Conservation (phyloP, 2,888 invertebrate genomes). For the Volucella inflata region DNA sequence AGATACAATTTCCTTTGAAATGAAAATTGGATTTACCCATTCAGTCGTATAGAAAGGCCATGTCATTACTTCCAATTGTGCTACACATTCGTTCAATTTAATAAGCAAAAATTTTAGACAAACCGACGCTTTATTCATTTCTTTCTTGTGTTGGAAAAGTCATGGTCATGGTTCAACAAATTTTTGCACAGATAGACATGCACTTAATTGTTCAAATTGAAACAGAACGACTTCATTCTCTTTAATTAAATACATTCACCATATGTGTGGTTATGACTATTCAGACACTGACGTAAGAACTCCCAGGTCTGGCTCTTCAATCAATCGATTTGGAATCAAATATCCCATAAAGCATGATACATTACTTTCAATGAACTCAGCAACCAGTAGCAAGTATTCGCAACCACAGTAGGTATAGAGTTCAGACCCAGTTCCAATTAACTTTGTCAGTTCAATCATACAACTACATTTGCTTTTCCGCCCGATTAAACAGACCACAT, state of each 20-base stretch:
- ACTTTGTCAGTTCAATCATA: conserved; percentile 42
- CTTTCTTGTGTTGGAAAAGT: neutral
- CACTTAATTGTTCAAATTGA: conserved; percentile 20
- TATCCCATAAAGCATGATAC: neutral
- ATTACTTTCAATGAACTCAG: conserved; percentile 1
- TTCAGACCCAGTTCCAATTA: conserved; percentile 16
- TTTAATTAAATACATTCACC: neutral
- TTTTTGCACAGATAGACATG: neutral
- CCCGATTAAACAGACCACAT: neutral
- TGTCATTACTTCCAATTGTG: neutral
- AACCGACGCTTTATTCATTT: neutral
- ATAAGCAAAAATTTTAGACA: neutral
- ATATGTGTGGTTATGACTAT: neutral
- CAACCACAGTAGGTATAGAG: neutral
- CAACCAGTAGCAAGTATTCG: no score
- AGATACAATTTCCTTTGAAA: no score
- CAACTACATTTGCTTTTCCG: conserved; percentile 32
- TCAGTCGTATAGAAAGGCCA: no score
- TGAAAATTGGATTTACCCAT: no score
- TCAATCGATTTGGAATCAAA: neutral
- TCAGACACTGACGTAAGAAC: conserved; percentile 1
- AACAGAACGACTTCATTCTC: neutral
- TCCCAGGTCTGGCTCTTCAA: neutral
- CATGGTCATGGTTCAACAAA: conserved; percentile 10
- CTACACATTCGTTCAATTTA: conserved; percentile 1